These are phyloP conservation scores for Carcharodon carcharias DNA, from an alignment of 2,797 vertebrate species.

Conservation along the genomic window DNA sequence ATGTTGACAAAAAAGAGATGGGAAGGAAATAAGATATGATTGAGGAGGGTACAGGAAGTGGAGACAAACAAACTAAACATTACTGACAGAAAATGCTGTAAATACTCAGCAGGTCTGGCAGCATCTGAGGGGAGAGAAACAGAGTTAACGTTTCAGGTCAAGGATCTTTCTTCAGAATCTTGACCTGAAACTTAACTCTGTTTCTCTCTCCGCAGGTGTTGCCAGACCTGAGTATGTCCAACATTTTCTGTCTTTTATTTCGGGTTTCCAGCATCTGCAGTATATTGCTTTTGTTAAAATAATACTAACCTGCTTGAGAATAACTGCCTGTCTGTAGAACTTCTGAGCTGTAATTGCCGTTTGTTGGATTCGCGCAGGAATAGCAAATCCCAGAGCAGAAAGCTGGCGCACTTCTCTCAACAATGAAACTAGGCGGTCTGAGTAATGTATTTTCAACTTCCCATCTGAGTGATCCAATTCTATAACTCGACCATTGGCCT, in stretches of 20 bases:
- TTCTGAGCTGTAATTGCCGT: slow-evolving; percentile 77
- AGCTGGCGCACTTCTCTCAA: slow-evolving; percentile 89
- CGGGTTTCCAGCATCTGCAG: neutral
- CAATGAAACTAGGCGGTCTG: slow-evolving; percentile 80
- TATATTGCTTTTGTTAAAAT: neutral
- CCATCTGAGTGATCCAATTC: slow-evolving; percentile 83
- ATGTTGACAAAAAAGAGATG: neutral
- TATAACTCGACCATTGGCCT: slow-evolving; percentile 83
- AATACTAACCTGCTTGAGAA: slow-evolving; percentile 83
- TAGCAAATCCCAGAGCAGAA: slow-evolving; percentile 79
- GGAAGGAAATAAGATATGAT: neutral
- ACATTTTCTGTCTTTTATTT: neutral
- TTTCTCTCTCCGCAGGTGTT: neutral
- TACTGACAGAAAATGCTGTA: neutral
- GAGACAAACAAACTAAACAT: neutral
- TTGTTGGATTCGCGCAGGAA: slow-evolving; percentile 85
- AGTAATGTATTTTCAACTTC: slow-evolving; percentile 84
- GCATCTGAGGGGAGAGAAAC: too few species aligned
- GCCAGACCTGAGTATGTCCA: neutral
- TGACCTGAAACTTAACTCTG: neutral
- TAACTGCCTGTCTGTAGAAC: slow-evolving; percentile 87
- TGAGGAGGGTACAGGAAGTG: neutral
- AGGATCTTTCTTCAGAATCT: neutral
- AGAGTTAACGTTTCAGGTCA: too few species aligned
- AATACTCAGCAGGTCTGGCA: too few species aligned